Evolutionary conservation across 2,888 invertebrate genomes (phyloP).

Genomic region (Microctonus aethiopoides): DNA sequence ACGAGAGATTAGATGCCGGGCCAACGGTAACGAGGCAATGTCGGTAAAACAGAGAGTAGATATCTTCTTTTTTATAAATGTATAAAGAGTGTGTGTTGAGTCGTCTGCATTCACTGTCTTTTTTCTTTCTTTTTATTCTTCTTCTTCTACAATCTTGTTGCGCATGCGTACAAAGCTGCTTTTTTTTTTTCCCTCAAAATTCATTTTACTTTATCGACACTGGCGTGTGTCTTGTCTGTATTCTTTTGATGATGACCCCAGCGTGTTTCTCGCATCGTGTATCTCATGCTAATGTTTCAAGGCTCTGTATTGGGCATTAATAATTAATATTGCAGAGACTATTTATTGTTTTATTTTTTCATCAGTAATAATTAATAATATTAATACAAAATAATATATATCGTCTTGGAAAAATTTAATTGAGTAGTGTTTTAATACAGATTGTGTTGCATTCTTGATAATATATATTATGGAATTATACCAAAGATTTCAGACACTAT

Average conservation of each 20-base stretch:
- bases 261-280: slow-evolving; percentile 8
- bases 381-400: background rate
- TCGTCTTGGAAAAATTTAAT: background rate
- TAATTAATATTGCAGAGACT: background rate
- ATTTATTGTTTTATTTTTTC: background rate
- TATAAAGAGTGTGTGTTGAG: background rate
- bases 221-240: background rate
- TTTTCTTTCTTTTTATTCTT: background rate
- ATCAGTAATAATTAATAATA: background rate
- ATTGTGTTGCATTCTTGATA: background rate
- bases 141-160: background rate
- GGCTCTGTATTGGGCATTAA: slow-evolving; percentile 18
- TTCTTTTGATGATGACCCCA: slow-evolving; percentile 23
- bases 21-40: slow-evolving; percentile 53
- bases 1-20: slow-evolving; percentile 57
- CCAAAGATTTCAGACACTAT: background rate
- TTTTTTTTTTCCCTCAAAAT: slow-evolving; percentile 9
- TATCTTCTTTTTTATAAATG: background rate
- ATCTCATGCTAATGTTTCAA: slow-evolving; percentile 19
- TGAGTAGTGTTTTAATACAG: background rate
- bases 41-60: slow-evolving; percentile 53
- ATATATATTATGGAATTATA: background rate
- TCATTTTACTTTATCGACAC: slow-evolving; percentile 31
- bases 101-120: background rate
- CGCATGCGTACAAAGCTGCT: slow-evolving; percentile 2